These are phyloP conservation scores for Todiramphus saurophagus DNA, from an alignment of 2,113 vertebrate species.

Conservation along the genomic window DNA sequence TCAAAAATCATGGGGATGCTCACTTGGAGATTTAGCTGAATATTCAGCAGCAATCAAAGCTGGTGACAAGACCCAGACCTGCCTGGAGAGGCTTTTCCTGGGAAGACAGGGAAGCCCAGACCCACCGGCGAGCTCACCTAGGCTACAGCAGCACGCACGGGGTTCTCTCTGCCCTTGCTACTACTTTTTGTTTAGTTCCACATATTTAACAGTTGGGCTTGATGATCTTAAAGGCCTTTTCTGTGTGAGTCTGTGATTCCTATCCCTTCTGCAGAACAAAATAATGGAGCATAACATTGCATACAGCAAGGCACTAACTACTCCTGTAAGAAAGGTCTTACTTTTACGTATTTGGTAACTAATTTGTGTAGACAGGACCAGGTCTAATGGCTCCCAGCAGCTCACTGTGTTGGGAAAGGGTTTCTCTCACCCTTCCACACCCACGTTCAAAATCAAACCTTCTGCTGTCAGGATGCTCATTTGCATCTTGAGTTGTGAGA, in stretches of 20 bases:
- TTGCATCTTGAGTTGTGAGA: not conserved
- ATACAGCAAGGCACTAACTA: not conserved
- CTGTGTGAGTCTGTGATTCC: not conserved
- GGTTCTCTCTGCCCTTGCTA: not conserved
- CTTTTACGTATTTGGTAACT: not conserved
- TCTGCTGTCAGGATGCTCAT: not conserved
- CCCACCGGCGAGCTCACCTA: not conserved
- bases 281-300: not conserved
- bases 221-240: too few relatives aligned
- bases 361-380: not conserved
- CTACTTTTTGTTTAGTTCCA: not conserved
- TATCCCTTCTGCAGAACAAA: not conserved
- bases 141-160: accelerated
- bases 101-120: not conserved
- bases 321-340: not conserved
- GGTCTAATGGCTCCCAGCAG: not conserved
- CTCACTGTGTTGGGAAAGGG: not conserved
- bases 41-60: not conserved
- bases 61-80: not conserved
- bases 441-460: not conserved
- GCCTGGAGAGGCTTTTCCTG: not conserved
- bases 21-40: not conserved
- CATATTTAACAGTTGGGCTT: not conserved
- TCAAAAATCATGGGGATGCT: not conserved
- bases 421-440: accelerated